These are phyloP conservation scores for Ephialtes manifestator DNA, from an alignment of 2,888 invertebrate species.

Conservation along the genomic window DNA sequence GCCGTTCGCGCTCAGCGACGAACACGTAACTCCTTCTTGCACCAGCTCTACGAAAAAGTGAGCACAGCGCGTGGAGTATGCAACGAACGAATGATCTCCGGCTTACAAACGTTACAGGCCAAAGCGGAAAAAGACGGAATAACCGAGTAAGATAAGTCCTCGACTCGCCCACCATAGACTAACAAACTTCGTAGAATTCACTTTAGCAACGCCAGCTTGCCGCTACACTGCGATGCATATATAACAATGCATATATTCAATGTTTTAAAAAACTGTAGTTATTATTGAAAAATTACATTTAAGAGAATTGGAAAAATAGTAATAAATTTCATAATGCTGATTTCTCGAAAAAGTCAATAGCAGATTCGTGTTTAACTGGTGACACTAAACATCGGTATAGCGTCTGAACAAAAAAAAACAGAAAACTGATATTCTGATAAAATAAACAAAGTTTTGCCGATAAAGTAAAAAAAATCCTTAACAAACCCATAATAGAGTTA, in stretches of 20 bases:
- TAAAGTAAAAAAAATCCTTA: no score
- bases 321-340: no score
- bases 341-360: no score
- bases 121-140: constrained; percentile 12
- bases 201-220: background rate
- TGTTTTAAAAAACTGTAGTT: no score
- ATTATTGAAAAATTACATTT: no score
- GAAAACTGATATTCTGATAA: no score
- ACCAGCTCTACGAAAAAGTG: constrained; percentile 59
- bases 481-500: no score
- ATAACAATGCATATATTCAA: background rate
- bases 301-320: no score
- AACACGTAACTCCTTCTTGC: constrained; percentile 68
- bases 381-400: no score
- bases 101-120: constrained; percentile 29
- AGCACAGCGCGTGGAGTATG: constrained; percentile 24
- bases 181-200: constrained; percentile 21
- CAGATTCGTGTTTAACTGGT: no score
- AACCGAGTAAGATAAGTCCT: background rate
- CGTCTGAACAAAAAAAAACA: no score
- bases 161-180: constrained; percentile 11
- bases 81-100: constrained; percentile 16
- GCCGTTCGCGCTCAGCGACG: constrained; percentile 7
- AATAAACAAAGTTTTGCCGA: no score
- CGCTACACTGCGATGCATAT: background rate